Percentiles rank a stretch among this genome's conserved stretches.
Evolutionary conservation across 2,888 invertebrate genomes (phyloP).

Genomic region (Patella caerulea): DNA sequence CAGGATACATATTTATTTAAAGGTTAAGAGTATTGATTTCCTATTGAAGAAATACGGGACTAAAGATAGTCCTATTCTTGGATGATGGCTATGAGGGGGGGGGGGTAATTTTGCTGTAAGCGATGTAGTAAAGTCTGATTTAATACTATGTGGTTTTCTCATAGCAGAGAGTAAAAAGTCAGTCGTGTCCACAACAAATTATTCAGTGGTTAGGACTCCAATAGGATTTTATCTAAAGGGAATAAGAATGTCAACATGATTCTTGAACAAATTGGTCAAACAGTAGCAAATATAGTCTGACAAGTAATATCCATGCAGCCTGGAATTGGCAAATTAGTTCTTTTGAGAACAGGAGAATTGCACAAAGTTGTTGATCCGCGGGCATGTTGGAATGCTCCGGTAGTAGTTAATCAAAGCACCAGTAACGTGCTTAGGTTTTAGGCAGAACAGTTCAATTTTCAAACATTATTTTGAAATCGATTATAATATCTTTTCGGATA

Average conservation of each 20-base stretch:
- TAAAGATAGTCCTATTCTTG: neutral
- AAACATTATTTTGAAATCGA: too few species aligned
- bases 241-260: neutral
- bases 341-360: too few species aligned
- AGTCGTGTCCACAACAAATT: neutral
- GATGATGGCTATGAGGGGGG: neutral
- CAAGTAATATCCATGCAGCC: too few species aligned
- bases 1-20: neutral
- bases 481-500: too few species aligned
- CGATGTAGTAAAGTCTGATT: neutral
- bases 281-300: too few species aligned
- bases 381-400: too few species aligned
- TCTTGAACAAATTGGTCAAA: neutral
- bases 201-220: conserved; percentile 29
- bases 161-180: neutral
- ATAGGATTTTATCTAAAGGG: neutral
- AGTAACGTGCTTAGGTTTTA: neutral
- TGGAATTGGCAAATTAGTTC: too few species aligned
- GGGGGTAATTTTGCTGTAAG: neutral
- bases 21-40: neutral
- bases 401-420: too few species aligned
- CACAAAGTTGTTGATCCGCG: too few species aligned
- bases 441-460: too few species aligned
- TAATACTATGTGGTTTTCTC: conserved; percentile 35
- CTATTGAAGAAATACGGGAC: too few species aligned